Conservation (phyloP, 1,140 invertebrate species). For the Apolygus lucorum region DNA sequence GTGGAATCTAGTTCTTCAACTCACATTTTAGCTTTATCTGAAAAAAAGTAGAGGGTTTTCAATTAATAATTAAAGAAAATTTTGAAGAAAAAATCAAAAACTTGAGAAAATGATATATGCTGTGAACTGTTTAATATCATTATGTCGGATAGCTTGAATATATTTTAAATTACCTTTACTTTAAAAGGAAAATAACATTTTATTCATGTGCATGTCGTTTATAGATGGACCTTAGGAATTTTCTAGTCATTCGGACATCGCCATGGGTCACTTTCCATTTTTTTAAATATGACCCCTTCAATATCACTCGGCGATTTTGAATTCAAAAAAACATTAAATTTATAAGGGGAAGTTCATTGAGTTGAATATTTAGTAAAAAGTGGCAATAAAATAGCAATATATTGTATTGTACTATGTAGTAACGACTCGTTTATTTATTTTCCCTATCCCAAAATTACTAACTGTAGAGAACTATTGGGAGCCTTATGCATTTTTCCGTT, state of each 20-base stretch:
- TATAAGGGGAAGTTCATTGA: slow-evolving; percentile 12
- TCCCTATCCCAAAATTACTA: too few species aligned
- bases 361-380: slow-evolving; percentile 26
- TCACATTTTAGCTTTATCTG: neutral
- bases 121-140: slow-evolving; percentile 13
- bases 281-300: neutral
- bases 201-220: slow-evolving; percentile 9
- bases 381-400: slow-evolving; percentile 31
- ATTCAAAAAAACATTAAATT: neutral
- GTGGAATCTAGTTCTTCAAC: neutral
- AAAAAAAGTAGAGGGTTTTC: slow-evolving; percentile 1
- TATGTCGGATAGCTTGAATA: slow-evolving; percentile 11
- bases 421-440: slow-evolving; percentile 19
- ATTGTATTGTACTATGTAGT: slow-evolving; percentile 28
- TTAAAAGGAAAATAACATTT: neutral
- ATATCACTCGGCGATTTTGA: slow-evolving; percentile 13
- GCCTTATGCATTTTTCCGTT: too few species aligned
- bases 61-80: neutral
- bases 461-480: too few species aligned
- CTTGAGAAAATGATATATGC: slow-evolving; percentile 7
- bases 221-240: slow-evolving; percentile 13
- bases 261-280: slow-evolving; percentile 17
- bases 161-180: slow-evolving; percentile 15
- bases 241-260: slow-evolving; percentile 6
- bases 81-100: neutral